Evolutionary conservation across 1,140 invertebrate species (phyloP).

Genomic region (Drosophila nikananu): DNA sequence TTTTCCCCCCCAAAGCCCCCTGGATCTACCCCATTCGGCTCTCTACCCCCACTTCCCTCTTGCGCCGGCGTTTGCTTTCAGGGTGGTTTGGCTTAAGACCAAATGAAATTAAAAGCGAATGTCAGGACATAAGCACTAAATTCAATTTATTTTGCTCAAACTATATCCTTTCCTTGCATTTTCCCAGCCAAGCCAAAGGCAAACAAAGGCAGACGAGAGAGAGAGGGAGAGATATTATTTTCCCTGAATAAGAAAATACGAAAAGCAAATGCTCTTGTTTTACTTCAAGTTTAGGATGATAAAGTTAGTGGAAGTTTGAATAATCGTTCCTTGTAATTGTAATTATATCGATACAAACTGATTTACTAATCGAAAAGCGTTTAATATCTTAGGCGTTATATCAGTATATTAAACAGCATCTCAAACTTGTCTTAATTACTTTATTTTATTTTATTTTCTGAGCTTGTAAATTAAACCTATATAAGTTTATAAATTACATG

Average conservation of each 20-base stretch:
- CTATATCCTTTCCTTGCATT: constrained; percentile 58
- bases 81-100: constrained; percentile 63
- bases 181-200: constrained; percentile 41
- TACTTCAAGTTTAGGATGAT: background rate
- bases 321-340: background rate
- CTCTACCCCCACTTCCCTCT: background rate
- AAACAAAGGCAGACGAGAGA: constrained; percentile 12
- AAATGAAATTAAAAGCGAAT: constrained; percentile 81
- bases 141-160: constrained; percentile 80
- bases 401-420: too few relatives aligned
- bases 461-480: too few relatives aligned
- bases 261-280: constrained; percentile 21
- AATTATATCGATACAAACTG: background rate
- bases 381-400: too few relatives aligned
- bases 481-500: too few relatives aligned
- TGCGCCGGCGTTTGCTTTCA: constrained; percentile 36
- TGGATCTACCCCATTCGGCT: constrained; percentile 5
- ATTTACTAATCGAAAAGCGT: too few relatives aligned
- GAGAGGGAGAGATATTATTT: constrained; percentile 4
- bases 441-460: too few relatives aligned
- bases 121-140: constrained; percentile 77
- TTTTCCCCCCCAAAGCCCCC: constrained; percentile 2
- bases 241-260: constrained; percentile 6
- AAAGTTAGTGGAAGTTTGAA: background rate
- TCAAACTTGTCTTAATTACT: too few relatives aligned